Evolutionary conservation across 30 jellyfish, hydroid and myxozoan species (phyloP).

Genomic region (Mastigias papua): DNA sequence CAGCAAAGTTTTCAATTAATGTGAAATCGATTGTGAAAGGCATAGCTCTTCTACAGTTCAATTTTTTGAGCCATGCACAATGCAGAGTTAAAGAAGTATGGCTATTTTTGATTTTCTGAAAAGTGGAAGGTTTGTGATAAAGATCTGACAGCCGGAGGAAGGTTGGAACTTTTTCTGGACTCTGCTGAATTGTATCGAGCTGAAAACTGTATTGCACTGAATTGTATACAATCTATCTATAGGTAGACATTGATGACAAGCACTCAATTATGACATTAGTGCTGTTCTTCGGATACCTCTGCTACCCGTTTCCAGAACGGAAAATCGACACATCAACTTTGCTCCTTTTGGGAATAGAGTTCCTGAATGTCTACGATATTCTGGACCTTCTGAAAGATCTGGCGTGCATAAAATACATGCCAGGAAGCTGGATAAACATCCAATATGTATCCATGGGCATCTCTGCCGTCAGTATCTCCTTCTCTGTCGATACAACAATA

Average conservation of each 20-base stretch:
- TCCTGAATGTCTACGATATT: not conserved
- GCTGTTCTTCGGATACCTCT: not conserved
- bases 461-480: not conserved
- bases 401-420: not conserved
- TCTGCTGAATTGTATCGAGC: too few species aligned
- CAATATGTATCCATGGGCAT: not conserved
- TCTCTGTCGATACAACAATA: not conserved
- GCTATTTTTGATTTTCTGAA: too few species aligned
- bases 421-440: not conserved
- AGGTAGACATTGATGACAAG: not conserved
- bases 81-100: too few species aligned
- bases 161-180: too few species aligned
- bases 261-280: not conserved
- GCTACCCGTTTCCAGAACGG: not conserved
- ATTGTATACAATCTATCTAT: slow-evolving; percentile 8
- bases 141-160: too few species aligned
- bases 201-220: slow-evolving; percentile 16
- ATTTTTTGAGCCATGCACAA: too few species aligned
- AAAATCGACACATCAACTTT: not conserved
- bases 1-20: too few species aligned
- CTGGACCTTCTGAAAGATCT: not conserved
- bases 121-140: too few species aligned
- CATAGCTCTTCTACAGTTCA: too few species aligned
- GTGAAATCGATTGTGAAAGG: too few species aligned
- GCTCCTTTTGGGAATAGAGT: not conserved